phyloP scores from a whole-genome alignment of 2,113 vertebrate genomes.

The Corapipo altera region DNA sequence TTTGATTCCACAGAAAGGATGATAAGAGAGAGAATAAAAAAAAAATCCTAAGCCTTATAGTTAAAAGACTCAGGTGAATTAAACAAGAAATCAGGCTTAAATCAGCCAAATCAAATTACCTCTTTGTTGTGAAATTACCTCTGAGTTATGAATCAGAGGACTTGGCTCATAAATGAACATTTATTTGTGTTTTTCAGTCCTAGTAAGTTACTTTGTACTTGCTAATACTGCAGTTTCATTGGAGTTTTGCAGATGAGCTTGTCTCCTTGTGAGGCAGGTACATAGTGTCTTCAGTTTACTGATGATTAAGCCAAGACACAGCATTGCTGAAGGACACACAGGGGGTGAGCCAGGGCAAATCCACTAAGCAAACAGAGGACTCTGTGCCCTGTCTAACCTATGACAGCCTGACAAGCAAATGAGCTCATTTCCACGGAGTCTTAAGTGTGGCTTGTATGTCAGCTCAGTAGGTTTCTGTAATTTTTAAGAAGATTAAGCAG shows the following conservation, averaged over 20 bases:
- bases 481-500: neutral
- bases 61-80: constrained; percentile 48
- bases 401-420: neutral
- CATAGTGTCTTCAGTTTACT: neutral
- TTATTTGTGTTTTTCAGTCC: constrained; percentile 48
- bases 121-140: constrained; percentile 46
- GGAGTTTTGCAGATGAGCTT: neutral
- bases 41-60: neutral
- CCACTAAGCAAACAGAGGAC: neutral
- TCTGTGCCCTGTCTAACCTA: neutral
- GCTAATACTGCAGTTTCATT: neutral
- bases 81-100: constrained; percentile 44
- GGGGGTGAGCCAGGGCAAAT: neutral
- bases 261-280: neutral
- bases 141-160: constrained; percentile 6
- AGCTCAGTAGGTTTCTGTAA: neutral
- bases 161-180: constrained; percentile 16
- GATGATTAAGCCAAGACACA: neutral
- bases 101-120: constrained; percentile 51
- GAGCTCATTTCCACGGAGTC: neutral
- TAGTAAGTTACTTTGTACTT: constrained; percentile 6
- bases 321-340: neutral
- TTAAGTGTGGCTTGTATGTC: neutral
- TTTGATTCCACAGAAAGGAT: constrained; percentile 51
- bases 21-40: constrained; percentile 44